Base-by-base conservation (phyloP, 2,888 invertebrate genomes). In the Alloscopus bannaensis region DNA sequence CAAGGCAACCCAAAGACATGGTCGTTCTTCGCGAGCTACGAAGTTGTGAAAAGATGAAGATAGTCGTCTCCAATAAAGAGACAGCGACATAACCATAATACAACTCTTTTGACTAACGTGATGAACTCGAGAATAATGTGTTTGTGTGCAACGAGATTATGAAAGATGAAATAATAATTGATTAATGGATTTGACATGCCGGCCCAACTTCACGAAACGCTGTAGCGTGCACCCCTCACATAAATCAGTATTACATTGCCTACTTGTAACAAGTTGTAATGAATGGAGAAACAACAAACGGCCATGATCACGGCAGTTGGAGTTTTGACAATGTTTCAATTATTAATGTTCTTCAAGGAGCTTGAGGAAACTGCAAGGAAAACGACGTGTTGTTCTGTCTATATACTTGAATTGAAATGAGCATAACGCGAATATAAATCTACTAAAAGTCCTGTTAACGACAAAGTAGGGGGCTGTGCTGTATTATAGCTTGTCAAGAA, bases 161-260 rank as follows among this genome's bases (percentile, higher is more conserved):
- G 60, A 64, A 65, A 71, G 57, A 65, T 65, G 59, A 71, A 70
- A 71, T 78, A 71, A 65, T 75, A 80, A 80, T 80, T 80, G 80
- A 80, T 80, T 80, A 80, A 80, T 80, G 80, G 62, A 69, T 75
- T 64, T 80, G 80, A 80, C 80, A 75, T 59, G 75, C 70, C 80
- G 80, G 65, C 80, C 75, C 47, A 22, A n/a, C 52, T n/a, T n/a
- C n/a, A n/a, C n/a, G n/a, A n/a, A n/a, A 69, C 47, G 50, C 60
- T 45, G 57, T 40, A 40, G 13, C 40, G 40, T 40, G 13, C 40
- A 40, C 13, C 13, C 8, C 13, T 40, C 8, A 40, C n/a, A n/a
- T n/a, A 40, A 11, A 40, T 40, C 40, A 40, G 8, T 11, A 11
- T 40, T 13, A 40, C 40, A 13, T 40, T 40, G 13, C 8, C 40